Percentiles rank a stretch among this genome's conserved stretches.
phyloP scores from a whole-genome alignment of 2,888 invertebrate species.

The Allophyes oxyacanthae region DNA sequence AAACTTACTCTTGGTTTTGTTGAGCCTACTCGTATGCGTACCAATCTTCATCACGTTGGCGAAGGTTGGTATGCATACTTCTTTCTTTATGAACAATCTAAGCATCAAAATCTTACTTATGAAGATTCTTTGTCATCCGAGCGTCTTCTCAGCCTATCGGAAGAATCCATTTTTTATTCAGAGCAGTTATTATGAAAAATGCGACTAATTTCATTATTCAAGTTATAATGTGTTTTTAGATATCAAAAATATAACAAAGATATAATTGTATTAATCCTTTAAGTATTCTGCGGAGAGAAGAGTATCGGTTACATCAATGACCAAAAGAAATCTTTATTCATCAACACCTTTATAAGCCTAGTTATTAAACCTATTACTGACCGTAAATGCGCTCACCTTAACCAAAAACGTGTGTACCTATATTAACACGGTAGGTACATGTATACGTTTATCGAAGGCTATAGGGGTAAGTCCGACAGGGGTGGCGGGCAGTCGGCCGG shows the following conservation, averaged over 20 bases:
- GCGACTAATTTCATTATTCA: no score
- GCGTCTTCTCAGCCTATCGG: neutral
- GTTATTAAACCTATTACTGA: conserved; percentile 22
- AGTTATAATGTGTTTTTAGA: no score
- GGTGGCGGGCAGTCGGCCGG: conserved; percentile 70
- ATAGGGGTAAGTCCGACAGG: conserved; percentile 49
- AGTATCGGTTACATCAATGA: no score
- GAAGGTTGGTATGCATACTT: conserved; percentile 31
- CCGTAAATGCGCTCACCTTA: conserved; percentile 44
- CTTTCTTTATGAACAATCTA: conserved; percentile 12
- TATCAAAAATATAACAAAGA: no score
- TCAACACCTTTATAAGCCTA: neutral
- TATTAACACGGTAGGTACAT: conserved; percentile 28
- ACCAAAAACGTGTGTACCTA: conserved; percentile 26
- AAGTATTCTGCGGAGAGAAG: no score
- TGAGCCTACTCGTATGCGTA: conserved; percentile 24
- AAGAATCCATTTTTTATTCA: no score
- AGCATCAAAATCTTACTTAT: conserved; percentile 17
- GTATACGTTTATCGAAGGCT: conserved; percentile 49
- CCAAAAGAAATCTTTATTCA: neutral
- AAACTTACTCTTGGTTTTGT: conserved; percentile 19
- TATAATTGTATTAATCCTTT: no score
- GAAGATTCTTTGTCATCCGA: conserved; percentile 30
- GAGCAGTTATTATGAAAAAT: no score
- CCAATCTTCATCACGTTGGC: no score